Evolutionary conservation across 2,113 vertebrate genomes (phyloP), one percentile per base, ranked within the genome.

Genomic region (Lycocorax pyrrhopterus): DNA sequence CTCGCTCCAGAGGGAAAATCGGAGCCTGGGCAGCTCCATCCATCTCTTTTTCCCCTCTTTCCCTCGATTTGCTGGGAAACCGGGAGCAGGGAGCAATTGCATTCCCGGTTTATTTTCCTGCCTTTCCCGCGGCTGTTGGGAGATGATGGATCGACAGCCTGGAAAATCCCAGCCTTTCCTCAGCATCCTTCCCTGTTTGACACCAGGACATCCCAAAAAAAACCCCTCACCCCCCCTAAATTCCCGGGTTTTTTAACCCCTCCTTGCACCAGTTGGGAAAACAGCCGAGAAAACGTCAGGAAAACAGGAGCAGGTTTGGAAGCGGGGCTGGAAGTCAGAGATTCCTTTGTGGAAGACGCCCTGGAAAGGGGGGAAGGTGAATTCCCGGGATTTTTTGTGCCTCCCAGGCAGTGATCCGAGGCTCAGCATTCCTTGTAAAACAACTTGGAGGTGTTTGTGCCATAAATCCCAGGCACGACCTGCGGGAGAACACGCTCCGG

Each of bases 211-310:
- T 25, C 47, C 63, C 59, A 30, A 84, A 86, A 6, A 23, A 11
- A 12, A 2, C 8, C 62, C 19, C 52, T 26, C 56, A 63, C 4
- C 5, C 26, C 2, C 29, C 3, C 11, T 15, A 32, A 90, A 92
- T 60, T 19, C 12, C 32, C 6, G 0, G 20, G 8, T 51, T 29
- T 47, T 30, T 35, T 10, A 84, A 55, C 51, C 18, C 2, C 8
- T 35, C 2, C 44, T 64, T 8, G 5, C 9, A 12, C 11, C 41
- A 10, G 37, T 51, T 18, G 46, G 51, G 16, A 46, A 73, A 89
- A 33, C 30, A 25, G 25, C 0, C 0, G 0, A 4, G 27, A 6
- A 52, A 23, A 67, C 15, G 0, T 7, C 20, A 0, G 5, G 25
- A 13, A 49, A 87, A 29, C 0, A 1, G 46, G 9, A 69, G 14